Conservation (phyloP, 2,888 invertebrate genomes). For the Geophilus truncorum region DNA sequence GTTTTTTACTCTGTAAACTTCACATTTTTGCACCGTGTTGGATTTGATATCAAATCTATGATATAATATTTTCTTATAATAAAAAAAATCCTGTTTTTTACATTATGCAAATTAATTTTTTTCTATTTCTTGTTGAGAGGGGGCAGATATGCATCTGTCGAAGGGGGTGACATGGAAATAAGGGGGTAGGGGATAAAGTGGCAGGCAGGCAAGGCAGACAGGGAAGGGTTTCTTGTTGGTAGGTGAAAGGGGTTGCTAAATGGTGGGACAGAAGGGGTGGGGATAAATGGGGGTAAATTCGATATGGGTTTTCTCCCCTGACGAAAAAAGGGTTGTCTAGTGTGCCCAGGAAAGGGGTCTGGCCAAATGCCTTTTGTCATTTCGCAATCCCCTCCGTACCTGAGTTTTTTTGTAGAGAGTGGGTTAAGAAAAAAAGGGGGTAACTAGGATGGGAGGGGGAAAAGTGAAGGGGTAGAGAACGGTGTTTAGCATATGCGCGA, state of each 20-base stretch:
- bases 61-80: too few species aligned
- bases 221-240: not conserved
- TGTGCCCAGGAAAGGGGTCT: not conserved
- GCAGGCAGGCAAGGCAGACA: not conserved
- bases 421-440: slow-evolving; percentile 10
- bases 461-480: not conserved
- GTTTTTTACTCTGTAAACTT: too few species aligned
- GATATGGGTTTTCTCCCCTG: not conserved
- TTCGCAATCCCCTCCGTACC: not conserved
- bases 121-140: not conserved
- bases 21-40: too few species aligned
- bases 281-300: not conserved
- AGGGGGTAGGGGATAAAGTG: not conserved
- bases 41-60: too few species aligned
- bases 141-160: slow-evolving; percentile 4
- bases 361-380: not conserved
- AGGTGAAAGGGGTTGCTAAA: not conserved
- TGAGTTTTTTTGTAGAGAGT: slow-evolving; percentile 2
- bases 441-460: not conserved
- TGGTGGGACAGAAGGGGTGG: slow-evolving; percentile 4
- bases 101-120: not conserved
- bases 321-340: not conserved
- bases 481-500: not conserved
- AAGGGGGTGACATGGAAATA: slow-evolving; percentile 10
- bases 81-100: not conserved